Conservation (phyloP, 2,797 vertebrate genomes). For the Caiman crocodilus region DNA sequence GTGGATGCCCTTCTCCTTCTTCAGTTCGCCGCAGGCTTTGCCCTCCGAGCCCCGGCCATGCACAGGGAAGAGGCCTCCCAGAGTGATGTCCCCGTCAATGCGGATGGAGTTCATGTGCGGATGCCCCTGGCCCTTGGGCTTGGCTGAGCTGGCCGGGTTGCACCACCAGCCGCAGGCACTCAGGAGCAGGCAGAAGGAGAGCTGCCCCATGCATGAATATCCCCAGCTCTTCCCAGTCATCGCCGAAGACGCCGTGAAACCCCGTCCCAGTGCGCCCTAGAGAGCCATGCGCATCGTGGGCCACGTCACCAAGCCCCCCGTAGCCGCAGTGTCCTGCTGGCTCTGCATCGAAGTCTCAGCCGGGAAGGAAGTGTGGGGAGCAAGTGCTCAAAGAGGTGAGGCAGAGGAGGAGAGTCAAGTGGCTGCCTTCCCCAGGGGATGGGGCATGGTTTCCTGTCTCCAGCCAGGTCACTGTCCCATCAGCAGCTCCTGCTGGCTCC, state of each 20-base stretch:
- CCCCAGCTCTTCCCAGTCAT: constrained; percentile 78
- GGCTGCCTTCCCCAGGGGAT: background rate
- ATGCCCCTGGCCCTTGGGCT: constrained; percentile 90
- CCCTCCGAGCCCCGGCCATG: constrained; percentile 91
- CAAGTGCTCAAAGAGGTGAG: background rate
- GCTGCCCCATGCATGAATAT: constrained; percentile 78
- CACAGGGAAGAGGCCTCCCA: constrained; percentile 95
- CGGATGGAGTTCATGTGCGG: constrained; percentile 97
- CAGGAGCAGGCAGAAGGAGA: constrained; percentile 82
- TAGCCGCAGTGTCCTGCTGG: background rate
- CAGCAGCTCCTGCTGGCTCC: background rate
- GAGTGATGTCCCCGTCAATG: constrained; percentile 94
- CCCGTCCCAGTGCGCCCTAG: background rate
- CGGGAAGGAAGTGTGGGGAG: background rate
- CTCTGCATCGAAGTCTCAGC: background rate
- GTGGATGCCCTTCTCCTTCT: constrained; percentile 97
- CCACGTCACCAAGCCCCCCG: constrained; percentile 12
- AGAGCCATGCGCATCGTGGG: background rate
- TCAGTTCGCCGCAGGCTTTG: constrained; percentile 95
- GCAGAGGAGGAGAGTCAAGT: background rate
- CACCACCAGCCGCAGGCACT: constrained; percentile 78
- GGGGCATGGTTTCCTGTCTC: constrained; percentile 25
- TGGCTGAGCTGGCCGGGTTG: constrained; percentile 82
- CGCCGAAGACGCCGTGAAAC: constrained; percentile 64
- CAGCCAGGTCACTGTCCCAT: background rate